Conservation (phyloP, 2,888 invertebrate genomes). For the Andrena dorsata region DNA sequence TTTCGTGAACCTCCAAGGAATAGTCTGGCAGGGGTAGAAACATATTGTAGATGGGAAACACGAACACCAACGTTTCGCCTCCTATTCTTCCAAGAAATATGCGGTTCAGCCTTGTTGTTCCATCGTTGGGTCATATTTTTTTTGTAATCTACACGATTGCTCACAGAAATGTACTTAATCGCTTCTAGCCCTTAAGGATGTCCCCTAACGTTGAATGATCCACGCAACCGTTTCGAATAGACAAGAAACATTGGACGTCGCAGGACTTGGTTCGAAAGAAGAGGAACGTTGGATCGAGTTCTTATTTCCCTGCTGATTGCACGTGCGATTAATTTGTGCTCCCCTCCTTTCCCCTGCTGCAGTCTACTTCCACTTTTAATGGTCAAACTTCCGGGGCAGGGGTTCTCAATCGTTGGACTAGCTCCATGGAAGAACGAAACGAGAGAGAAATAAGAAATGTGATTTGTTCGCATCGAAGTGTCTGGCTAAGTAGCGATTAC, state of each 20-base stretch:
- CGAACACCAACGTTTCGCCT: neutral
- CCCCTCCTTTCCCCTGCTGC: neutral
- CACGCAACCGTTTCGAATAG: slow-evolving; percentile 5
- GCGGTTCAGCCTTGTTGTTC: neutral
- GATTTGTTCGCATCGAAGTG: neutral
- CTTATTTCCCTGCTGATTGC: neutral
- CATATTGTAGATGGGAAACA: neutral
- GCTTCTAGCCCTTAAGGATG: neutral
- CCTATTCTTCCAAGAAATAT: neutral
- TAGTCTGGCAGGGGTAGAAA: neutral
- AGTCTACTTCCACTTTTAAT: neutral
- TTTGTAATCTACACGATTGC: neutral
- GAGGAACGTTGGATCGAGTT: neutral
- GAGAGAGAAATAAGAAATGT: neutral
- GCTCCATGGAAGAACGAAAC: neutral
- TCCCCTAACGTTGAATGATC: slow-evolving; percentile 4
- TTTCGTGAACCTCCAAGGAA: neutral
- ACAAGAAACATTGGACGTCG: neutral
- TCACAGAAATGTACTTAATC: neutral
- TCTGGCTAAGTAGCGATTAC: slow-evolving; percentile 26
- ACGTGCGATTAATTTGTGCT: neutral
- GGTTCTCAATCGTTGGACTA: neutral
- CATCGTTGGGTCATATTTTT: neutral
- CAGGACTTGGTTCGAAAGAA: neutral
- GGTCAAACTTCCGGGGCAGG: neutral